Percentiles rank a stretch among this genome's conserved stretches.
Evolutionary conservation across 2,797 vertebrate genomes (phyloP).

Genomic region (Echeneis naucrates): DNA sequence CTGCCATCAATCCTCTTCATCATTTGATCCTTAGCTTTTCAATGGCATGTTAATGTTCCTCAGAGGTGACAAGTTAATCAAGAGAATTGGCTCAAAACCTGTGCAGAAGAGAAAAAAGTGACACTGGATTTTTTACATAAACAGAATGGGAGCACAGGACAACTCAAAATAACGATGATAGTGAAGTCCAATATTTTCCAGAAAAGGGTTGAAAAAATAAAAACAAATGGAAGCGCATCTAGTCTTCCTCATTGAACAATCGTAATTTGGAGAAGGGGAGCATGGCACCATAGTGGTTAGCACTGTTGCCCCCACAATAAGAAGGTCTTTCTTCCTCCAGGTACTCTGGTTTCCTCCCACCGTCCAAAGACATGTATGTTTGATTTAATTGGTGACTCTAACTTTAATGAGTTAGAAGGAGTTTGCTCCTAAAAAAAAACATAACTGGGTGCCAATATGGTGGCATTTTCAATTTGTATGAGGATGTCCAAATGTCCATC

Average conservation of each 20-base stretch:
- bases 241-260: too few species aligned
- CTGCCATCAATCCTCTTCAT: slow-evolving; percentile 50
- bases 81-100: slow-evolving; percentile 3
- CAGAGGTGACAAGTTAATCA: slow-evolving; percentile 26
- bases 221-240: too few species aligned
- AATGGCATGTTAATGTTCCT: slow-evolving; percentile 8
- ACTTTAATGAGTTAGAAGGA: background rate
- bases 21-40: slow-evolving; percentile 17
- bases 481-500: background rate
- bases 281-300: too few species aligned
- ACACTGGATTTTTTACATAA: background rate
- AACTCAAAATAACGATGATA: too few species aligned
- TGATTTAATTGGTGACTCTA: too few species aligned
- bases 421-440: background rate
- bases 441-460: background rate
- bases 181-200: too few species aligned
- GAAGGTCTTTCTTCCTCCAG: too few species aligned
- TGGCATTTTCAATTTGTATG: background rate
- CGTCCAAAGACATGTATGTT: too few species aligned
- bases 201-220: too few species aligned
- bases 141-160: background rate
- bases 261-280: too few species aligned
- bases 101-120: background rate
- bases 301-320: too few species aligned
- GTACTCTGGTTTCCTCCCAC: too few species aligned